Base-by-base conservation (phyloP, 2,888 invertebrate genomes). In the Tetropium fuscum region DNA sequence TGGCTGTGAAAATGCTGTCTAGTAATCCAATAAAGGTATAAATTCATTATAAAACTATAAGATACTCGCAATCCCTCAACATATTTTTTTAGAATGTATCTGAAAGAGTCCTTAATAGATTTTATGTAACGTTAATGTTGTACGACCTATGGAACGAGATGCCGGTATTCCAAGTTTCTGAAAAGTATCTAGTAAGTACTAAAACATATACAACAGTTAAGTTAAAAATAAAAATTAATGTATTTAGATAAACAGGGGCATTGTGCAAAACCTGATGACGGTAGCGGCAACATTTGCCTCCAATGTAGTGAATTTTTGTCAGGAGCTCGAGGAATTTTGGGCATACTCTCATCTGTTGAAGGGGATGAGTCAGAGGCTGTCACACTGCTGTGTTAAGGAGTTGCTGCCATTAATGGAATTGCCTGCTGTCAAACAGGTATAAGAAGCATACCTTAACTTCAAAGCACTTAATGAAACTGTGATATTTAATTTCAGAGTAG, bases 121-220 rank as follows among this genome's bases (percentile, higher is more conserved):
- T 97, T 81, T 97, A 94, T 79, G 82, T 94, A 58, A 93, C 96
- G 5, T 80, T 98, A 62, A 92, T 97, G 83, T 82, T 98, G 60
- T 87, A 90, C 71, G 93, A 95, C 68, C 81, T 94, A 15, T 90
- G 92, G 87, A 87, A 88, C 60, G 87, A 90, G 60, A 78, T 85
- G 70, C 85, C 90, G 0, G 80, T 93, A 18, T 86, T 89, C 70
- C 79, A 74, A 15, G 89, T 94, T 0, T 89, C 95, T 0, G 85
- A 87, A 30, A 91, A 90, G 81, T 90, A 87, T 76, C 83, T 86
- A 69, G 79, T 81, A 66, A 43, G 36, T 40, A 10, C 41, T 15
- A 11, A 18, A 13, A 2, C n/a, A 43, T 41, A 2, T 11, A 2
- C 20, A n/a, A 32, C 13, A n/a, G n/a, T n/a, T n/a, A n/a, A n/a